Evolutionary conservation across 2,888 invertebrate genomes (phyloP).

Genomic region (Nephrotoma appendiculata): DNA sequence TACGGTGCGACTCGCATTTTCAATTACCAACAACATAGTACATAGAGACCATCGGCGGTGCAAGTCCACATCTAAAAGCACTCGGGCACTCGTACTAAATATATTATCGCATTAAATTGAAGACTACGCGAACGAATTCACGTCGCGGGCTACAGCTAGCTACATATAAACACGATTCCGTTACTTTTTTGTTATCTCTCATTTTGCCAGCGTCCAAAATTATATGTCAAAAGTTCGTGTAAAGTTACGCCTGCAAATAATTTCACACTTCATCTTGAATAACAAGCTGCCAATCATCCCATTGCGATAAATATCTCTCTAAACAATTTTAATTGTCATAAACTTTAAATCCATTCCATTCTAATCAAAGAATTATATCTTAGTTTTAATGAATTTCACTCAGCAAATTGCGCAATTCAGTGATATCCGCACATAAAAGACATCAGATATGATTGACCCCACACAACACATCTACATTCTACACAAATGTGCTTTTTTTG

Average conservation of each 20-base stretch:
- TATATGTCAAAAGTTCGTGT: not conserved
- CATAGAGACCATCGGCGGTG: too few relatives aligned
- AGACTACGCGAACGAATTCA: too few relatives aligned
- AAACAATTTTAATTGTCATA: not conserved
- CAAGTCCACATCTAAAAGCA: too few relatives aligned
- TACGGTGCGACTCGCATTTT: too few relatives aligned
- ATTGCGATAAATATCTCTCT: not conserved
- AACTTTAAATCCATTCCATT: not conserved
- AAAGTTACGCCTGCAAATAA: not conserved
- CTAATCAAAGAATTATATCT: not conserved
- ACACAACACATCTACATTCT: not conserved
- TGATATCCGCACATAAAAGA: not conserved
- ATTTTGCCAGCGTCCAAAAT: too few relatives aligned
- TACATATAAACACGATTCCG: too few relatives aligned
- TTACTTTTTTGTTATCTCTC: too few relatives aligned
- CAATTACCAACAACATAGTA: too few relatives aligned
- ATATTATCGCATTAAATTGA: too few relatives aligned
- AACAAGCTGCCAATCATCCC: not conserved
- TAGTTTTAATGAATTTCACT: not conserved
- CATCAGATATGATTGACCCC: not conserved
- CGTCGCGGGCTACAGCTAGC: too few relatives aligned
- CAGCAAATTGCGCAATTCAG: not conserved
- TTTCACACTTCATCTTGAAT: not conserved
- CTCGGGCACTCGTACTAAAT: too few relatives aligned
- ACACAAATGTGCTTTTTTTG: not conserved